Conservation (phyloP, 2,888 invertebrate species). For the Lithophane semibrunnea region DNA sequence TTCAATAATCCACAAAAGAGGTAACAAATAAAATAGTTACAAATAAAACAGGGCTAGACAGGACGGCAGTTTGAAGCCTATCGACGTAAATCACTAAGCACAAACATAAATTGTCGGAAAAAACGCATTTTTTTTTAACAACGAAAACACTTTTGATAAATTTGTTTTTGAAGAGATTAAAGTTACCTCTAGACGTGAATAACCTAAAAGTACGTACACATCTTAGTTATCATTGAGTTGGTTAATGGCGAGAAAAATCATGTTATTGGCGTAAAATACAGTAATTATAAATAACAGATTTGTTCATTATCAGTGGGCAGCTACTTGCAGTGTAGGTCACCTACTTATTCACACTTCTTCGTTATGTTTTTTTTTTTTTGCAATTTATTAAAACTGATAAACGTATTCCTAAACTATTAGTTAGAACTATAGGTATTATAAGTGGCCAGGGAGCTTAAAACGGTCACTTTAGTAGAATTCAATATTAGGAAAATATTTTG, state of each 20-base stretch:
- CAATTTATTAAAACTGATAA: not conserved
- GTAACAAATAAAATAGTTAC: too few species aligned
- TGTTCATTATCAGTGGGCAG: conserved; percentile 18
- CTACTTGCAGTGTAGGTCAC: conserved; percentile 19
- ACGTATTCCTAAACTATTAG: not conserved
- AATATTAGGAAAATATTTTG: too few species aligned
- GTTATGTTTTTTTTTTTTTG: not conserved
- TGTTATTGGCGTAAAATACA: conserved; percentile 13
- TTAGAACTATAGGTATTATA: not conserved
- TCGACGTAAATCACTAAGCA: not conserved
- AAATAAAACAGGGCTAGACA: not conserved
- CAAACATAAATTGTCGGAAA: not conserved
- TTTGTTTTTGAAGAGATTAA: conserved; percentile 38
- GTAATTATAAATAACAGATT: conserved; percentile 32
- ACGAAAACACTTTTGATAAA: conserved; percentile 37
- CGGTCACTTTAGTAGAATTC: too few species aligned
- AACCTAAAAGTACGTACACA: not conserved
- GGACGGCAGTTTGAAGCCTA: not conserved
- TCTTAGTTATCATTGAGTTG: conserved; percentile 18
- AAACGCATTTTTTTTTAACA: not conserved
- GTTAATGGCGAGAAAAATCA: conserved; percentile 14
- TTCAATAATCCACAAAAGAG: too few species aligned
- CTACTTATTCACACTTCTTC: not conserved
- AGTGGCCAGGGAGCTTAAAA: too few species aligned
- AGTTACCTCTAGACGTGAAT: not conserved